Conservation (phyloP, 1,140 invertebrate species). For the Pogonus chalceus region DNA sequence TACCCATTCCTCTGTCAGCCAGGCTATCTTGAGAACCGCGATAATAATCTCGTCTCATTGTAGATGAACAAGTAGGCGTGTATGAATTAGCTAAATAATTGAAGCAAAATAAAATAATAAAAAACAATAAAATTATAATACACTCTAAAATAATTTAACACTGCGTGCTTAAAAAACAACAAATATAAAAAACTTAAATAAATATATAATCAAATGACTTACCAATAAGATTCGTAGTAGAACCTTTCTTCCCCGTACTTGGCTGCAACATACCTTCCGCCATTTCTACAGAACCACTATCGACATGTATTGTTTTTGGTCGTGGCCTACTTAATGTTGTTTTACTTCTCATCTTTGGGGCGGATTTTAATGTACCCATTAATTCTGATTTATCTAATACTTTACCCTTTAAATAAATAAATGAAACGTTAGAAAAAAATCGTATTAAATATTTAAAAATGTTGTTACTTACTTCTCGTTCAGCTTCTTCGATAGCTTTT, state of each 20-base stretch:
- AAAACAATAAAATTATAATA: conserved; percentile 33
- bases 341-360: conserved; percentile 50
- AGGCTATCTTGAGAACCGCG: conserved; percentile 77
- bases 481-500: conserved; percentile 86
- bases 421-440: too few relatives aligned
- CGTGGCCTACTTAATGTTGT: conserved; percentile 49
- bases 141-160: conserved; percentile 24
- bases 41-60: conserved; percentile 78
- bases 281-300: conserved; percentile 61
- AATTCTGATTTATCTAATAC: conserved; percentile 60
- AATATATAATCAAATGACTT: conserved; percentile 20
- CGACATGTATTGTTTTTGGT: conserved; percentile 81
- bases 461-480: conserved; percentile 58
- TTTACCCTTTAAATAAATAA: conserved; percentile 51
- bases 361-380: conserved; percentile 48
- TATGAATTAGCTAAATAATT: conserved; percentile 27
- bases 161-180: conserved; percentile 19
- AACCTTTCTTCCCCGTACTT: conserved; percentile 67
- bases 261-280: conserved; percentile 63
- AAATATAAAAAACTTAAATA: conserved; percentile 13
- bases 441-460: conserved; percentile 5
- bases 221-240: conserved; percentile 72
- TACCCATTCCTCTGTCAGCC: conserved; percentile 48
- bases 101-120: conserved; percentile 26
- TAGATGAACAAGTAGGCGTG: conserved; percentile 34